A percentile compares a stretch with the other conserved stretches of the same genome.
phyloP scores from a whole-genome alignment of 1,140 invertebrate genomes.

The Phymorhynchus buccinoides region DNA sequence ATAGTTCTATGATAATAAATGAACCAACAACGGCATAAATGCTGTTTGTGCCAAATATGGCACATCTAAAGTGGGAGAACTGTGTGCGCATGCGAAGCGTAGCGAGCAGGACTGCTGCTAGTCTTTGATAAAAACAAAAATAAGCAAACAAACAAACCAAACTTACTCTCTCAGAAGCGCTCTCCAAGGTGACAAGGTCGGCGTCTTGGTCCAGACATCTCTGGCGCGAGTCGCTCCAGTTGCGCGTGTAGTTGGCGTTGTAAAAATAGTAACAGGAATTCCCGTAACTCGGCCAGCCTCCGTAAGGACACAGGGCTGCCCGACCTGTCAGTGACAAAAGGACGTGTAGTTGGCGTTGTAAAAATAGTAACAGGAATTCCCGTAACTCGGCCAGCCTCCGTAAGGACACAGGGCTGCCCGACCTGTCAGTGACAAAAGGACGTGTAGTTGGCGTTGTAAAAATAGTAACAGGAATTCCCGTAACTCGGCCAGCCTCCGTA shows the following conservation, averaged over 20 bases:
- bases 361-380: not conserved
- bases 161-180: not conserved
- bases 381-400: not conserved
- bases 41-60: no score
- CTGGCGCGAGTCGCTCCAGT: not conserved
- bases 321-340: not conserved
- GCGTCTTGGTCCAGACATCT: constrained; percentile 3
- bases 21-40: no score
- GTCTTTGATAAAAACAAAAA: no score
- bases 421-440: not conserved
- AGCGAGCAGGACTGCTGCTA: no score
- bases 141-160: not conserved
- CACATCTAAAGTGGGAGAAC: no score
- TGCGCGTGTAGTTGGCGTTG: constrained; percentile 17
- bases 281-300: not conserved
- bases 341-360: not conserved
- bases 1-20: no score
- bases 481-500: not conserved
- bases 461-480: not conserved
- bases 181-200: constrained; percentile 16
- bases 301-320: not conserved
- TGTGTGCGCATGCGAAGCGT: no score
- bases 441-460: not conserved
- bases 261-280: constrained; percentile 20
- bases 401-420: constrained; percentile 4